These are phyloP conservation scores for Megaceryle maxima DNA, from an alignment of 2,113 vertebrate genomes.

Conservation along the genomic window DNA sequence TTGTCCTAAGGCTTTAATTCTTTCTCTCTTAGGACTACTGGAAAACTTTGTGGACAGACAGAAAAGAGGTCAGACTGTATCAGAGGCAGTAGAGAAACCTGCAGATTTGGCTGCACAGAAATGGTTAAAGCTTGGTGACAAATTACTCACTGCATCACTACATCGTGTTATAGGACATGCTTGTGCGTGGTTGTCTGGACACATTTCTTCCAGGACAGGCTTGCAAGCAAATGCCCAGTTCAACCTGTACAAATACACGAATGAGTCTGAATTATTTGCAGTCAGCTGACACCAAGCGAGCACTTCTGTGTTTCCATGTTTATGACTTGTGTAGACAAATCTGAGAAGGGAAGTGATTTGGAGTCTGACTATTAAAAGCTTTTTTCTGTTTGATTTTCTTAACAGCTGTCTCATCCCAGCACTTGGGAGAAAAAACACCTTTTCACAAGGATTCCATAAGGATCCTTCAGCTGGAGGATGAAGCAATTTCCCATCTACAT, in stretches of 20 bases:
- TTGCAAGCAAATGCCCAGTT: background rate
- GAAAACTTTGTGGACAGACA: background rate
- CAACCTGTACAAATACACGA: background rate
- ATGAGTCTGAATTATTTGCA: background rate
- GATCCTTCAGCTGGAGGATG: background rate
- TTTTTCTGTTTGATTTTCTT: background rate
- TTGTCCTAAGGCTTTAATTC: background rate
- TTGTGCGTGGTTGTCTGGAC: background rate
- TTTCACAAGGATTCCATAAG: background rate
- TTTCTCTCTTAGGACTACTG: background rate
- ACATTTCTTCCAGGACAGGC: background rate
- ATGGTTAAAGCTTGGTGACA: background rate
- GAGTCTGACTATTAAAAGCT: background rate
- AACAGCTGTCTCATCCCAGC: background rate
- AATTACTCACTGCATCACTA: rapidly evolving
- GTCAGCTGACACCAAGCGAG: background rate
- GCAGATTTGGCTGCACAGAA: background rate
- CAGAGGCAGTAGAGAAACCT: background rate
- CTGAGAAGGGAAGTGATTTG: background rate
- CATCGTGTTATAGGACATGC: background rate
- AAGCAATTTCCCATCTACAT: background rate
- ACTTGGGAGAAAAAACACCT: background rate
- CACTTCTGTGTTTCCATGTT: background rate
- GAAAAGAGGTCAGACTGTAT: background rate
- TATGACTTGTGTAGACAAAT: background rate